Base-by-base conservation (phyloP, 2,797 vertebrate genomes). In the Clarias laeviceps region DNA sequence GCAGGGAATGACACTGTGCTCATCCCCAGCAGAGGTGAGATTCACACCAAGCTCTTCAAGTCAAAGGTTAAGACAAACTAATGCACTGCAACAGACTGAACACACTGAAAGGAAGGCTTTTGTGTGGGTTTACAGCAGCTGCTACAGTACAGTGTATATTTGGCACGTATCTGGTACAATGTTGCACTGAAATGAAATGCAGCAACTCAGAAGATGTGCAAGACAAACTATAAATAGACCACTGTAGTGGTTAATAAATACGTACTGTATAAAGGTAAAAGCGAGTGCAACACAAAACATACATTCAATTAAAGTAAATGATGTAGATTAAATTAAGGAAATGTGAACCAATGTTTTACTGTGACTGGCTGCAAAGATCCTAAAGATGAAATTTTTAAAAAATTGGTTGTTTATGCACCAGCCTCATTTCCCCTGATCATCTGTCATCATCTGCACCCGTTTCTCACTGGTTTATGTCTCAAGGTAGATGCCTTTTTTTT, bases 1-100 rank as follows among this genome's bases (percentile, higher is more conserved):
- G 98, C 97, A 0, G 97, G 97, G 90, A 99, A 97, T 0, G 96
- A 99, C 94, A 99, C 98, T 0, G 98, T 99, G 84, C 98, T 99
- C 29, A 96, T 99, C 81, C 98, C 98, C 86, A 99, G 97, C 92
- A 95, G 98, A 97, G 98, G 98, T 99, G 85, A 94, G 76, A 62
- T 14, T 29, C 29, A n/a, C 20, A 17, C 37, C 29, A 57, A 11
- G 0, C 3, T 57, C 27, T 32, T 57, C 8, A 32, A 29, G 73
- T 27, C 54, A 32, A 2, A 76, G 6, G 2, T n/a, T 73, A 73
- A 73, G 40, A 17, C 24, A 50, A 17, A 6, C 12, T 73, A 73
- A 18, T 17, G 24, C 40, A 76, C 27, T 32, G 54, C 57, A 77
- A 77, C 9, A 34, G 27, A 24, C 9, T 12, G 1, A 59, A 14